Evolutionary conservation across 2,888 invertebrate species (phyloP), one percentile per base, ranked within the genome.

Genomic region (Pollenia griseotomentosa): DNA sequence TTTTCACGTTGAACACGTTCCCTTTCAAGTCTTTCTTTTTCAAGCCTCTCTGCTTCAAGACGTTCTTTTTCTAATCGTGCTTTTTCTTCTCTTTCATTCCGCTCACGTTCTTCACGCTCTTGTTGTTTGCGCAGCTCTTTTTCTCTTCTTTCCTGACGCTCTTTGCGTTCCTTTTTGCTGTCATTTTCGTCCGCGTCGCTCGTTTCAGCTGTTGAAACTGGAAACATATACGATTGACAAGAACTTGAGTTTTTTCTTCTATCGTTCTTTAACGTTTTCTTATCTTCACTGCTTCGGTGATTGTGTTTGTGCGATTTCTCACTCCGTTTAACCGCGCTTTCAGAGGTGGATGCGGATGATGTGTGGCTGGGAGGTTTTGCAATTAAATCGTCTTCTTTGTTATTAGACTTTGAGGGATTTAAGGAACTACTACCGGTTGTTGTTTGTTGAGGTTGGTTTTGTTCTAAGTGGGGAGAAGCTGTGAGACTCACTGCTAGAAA

Each of bases 71-170:
- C 90, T 2, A 90, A 89, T 42, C 89, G 88, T 71, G 90, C 90
- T 23, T 88, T 90, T 83, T 91, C 89, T 42, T 90, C 89, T 59
- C 80, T 84, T 65, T 88, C 88, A 70, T 92, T 91, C 7, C 90
- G 89, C 40, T 92, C 90, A 66, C 93, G 93, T 88, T 93, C 93
- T 86, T 92, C 93, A 89, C 93, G 89, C 89, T 90, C 91, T 88
- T 88, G 88, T 19, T 88, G 89, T 63, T 88, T 92, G 80, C 88
- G 85, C 16, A 88, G 83, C 40, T 89, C 83, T 14, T 77, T 87
- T 66, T 88, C 88, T 19, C 84, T 88, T 12, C 88, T 89, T 46
- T 91, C 93, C 92, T 88, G 81, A 90, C 93, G 88, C 92, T 90
- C 91, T 88, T 92, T 88, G 40, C 89, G 87, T 40, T 90, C 88